phyloP scores from a whole-genome alignment of 2,113 vertebrate genomes.

The Pterocles orientalis region DNA sequence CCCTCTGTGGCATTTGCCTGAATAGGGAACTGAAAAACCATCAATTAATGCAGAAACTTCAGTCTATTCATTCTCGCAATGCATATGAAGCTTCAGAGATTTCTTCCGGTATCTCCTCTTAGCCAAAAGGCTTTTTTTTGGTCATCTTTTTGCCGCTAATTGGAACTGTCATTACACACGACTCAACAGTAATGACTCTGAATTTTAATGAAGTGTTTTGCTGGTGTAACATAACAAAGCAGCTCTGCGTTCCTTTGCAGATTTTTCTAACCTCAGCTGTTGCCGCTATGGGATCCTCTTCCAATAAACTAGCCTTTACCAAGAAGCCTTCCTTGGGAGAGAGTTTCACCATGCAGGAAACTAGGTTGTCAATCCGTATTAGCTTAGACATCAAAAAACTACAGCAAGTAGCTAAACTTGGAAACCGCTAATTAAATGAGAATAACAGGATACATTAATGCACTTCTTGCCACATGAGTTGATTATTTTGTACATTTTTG shows the following conservation, averaged over 20 bases:
- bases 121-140: not conserved
- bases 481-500: conserved; percentile 70
- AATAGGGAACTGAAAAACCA: not conserved
- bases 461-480: conserved; percentile 57
- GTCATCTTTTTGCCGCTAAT: not conserved
- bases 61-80: not conserved
- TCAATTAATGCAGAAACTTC: not conserved
- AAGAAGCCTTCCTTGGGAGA: not conserved
- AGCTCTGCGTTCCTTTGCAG: not conserved
- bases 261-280: not conserved
- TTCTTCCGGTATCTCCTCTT: not conserved
- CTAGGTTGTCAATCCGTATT: conserved; percentile 45
- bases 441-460: conserved; percentile 63
- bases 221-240: not conserved
- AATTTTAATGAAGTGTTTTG: conserved; percentile 10
- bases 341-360: conserved; percentile 47
- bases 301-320: conserved; percentile 30
- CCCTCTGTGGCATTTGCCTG: not conserved
- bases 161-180: not conserved
- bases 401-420: conserved; percentile 66
- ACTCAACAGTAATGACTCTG: not conserved
- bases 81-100: not conserved
- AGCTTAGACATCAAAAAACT: conserved; percentile 53
- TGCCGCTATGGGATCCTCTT: not conserved
- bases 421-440: conserved; percentile 67